Evolutionary conservation across 2,888 invertebrate species (phyloP), one percentile per base, ranked within the genome.

Genomic region (Hofmannophila pseudospretella): DNA sequence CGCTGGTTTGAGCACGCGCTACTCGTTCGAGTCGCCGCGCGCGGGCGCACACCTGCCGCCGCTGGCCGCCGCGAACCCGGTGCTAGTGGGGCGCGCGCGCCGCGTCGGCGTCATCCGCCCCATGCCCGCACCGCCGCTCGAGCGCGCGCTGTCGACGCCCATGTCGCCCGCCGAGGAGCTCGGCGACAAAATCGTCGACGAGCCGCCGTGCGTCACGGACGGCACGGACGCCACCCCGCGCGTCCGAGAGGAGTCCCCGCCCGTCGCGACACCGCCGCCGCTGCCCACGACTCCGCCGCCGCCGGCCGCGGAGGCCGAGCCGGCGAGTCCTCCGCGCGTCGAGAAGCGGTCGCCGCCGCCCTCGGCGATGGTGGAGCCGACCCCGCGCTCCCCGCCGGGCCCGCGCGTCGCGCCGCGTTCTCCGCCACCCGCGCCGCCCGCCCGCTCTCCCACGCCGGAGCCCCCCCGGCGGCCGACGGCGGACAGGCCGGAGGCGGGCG

Each of bases 1-100:
- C 67, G 92, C 91, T 39, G 91, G 92, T n/a, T 88, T 88, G 37
- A 89, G 90, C 10, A 85, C 91, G 53, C 89, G 91, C 42, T 93
- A 89, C 63, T 84, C 87, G 39, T 91, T 92, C 60, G 76, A 74
- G 36, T 77, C 80, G 20, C 72, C 74, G 25, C 62, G 65, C 27
- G 57, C 38, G 12, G 73, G 66, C 8, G 65, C 74, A 4, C 84
- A 76, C 56, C 60, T 77, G 47, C 84, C 84, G 34, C 72, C 80
- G 41, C 65, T 79, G 30, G 65, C 72, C 34, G 81, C 82, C 42
- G 66, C 78, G 37, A 84, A 84, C 53, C 59, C 75, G 3, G 79
- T 80, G 45, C 62, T 81, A 32, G 45, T 76, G 35, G 68, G 70
- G n/a, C 70, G 71, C 42, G 79, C 81, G 81, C 45, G 63, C 71